Base-by-base conservation (phyloP, 2,797 vertebrate species). In the Brachymystax lenok region DNA sequence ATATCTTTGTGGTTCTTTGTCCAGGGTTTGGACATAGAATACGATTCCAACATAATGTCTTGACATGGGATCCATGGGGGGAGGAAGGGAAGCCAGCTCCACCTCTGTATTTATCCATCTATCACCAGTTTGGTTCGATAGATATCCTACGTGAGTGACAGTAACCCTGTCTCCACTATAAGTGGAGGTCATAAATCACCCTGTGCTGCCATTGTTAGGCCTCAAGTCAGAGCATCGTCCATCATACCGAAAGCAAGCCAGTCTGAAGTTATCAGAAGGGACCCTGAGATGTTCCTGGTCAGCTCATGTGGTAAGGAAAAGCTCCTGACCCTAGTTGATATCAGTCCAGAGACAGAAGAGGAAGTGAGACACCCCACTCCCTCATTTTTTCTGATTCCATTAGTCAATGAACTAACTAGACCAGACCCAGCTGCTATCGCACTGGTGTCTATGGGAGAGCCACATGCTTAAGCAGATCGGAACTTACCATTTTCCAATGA, bases 81-180 rank as follows among this genome's bases (percentile, higher is more conserved):
- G 71, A 30, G 71, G 73, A 24, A 76, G 75, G 52, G 74, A 61
- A 73, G 74, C n/a, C 67, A 24, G 56, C 67, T 74, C 72, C 40
- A 56, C 56, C 63, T 46, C 33, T 56, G 35, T 78, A 85, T 81
- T 81, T 82, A 86, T 86, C 71, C 6, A 21, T 76, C 76, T 75
- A 17, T 68, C 30, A 17, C 66, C 78, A 71, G 71, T 80, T 79
- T 63, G 75, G 78, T 76, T 85, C 77, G 85, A 82, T 80, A 86
- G 79, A 10, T 68, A 79, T 74, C 76, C 76, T 77, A 71, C 73
- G 52, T 77, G 82, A 79, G 70, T 80, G 74, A 81, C 78, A 85
- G 56, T 79, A 77, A 74, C 74, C 51, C 76, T 72, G 64, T 69
- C 64, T 74, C 76, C 24, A 70, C 72, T 40, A 30, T 77, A 74